phyloP scores from a whole-genome alignment of 2,888 invertebrate genomes.

The Nymphalis urticae region DNA sequence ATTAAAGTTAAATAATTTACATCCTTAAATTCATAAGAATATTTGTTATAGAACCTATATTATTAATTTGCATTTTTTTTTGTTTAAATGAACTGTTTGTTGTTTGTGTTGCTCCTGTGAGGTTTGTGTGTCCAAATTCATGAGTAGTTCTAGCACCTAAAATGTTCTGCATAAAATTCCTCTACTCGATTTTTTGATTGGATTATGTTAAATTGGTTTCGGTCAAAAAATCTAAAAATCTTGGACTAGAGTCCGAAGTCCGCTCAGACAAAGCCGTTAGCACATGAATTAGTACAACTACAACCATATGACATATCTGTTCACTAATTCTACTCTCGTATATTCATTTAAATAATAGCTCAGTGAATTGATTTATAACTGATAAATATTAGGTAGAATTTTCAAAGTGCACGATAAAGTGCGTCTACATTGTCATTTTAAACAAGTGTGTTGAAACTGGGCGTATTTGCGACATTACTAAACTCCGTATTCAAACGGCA shows the following conservation, averaged over 20 bases:
- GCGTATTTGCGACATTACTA: conserved; percentile 28
- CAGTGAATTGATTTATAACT: conserved; percentile 7
- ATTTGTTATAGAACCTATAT: too few relatives aligned
- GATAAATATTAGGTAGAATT: conserved; percentile 18
- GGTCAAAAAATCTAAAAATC: too few relatives aligned
- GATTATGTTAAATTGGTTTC: too few relatives aligned
- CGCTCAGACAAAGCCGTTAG: background rate
- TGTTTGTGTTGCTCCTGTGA: too few relatives aligned
- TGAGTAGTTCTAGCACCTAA: too few relatives aligned
- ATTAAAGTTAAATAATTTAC: background rate
- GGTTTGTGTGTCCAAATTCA: too few relatives aligned
- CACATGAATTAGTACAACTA: background rate
- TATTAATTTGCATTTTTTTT: too few relatives aligned
- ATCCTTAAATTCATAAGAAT: background rate
- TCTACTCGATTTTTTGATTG: too few relatives aligned
- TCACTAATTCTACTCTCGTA: background rate
- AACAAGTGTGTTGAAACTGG: conserved; percentile 33
- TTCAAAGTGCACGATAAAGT: conserved; percentile 24
- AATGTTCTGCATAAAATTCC: too few relatives aligned
- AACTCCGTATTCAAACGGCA: conserved; percentile 31
- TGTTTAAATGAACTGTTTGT: too few relatives aligned
- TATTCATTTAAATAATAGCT: background rate
- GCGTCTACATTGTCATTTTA: conserved; percentile 31
- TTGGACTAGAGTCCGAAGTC: background rate
- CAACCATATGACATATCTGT: background rate